phyloP scores from a whole-genome alignment of 2,113 vertebrate species.

The Galeopterus variegatus region DNA sequence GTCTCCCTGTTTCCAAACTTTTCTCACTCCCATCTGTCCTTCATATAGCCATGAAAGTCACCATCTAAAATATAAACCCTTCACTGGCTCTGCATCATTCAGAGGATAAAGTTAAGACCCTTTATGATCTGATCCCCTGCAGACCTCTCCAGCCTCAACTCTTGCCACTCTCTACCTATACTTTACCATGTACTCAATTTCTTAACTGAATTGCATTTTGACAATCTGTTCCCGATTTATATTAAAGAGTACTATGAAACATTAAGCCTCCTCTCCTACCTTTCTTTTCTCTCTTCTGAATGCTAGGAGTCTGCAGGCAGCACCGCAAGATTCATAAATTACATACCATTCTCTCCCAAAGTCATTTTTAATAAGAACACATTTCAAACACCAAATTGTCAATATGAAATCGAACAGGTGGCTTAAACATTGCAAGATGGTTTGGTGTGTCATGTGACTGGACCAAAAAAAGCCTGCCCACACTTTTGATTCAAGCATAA shows the following conservation, averaged over 20 bases:
- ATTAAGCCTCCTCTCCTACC: background rate
- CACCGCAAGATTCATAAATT: constrained; percentile 18
- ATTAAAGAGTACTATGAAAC: background rate
- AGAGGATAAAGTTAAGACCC: constrained; percentile 17
- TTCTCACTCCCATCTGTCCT: background rate
- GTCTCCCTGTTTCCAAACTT: background rate
- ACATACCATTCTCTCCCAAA: constrained; percentile 46
- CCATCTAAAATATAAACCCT: background rate
- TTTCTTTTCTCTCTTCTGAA: background rate
- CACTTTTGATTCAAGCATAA: constrained; percentile 82
- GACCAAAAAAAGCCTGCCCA: background rate
- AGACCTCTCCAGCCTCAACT: background rate
- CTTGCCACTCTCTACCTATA: background rate
- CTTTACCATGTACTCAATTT: background rate
- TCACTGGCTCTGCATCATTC: background rate
- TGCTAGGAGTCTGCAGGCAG: background rate
- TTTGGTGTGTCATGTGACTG: constrained; percentile 70
- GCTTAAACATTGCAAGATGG: constrained; percentile 69
- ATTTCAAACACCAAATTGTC: constrained; percentile 80
- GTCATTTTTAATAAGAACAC: constrained; percentile 77
- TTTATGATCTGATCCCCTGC: background rate
- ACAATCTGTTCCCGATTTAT: background rate
- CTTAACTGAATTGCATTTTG: background rate
- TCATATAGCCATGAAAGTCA: background rate
- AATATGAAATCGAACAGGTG: constrained; percentile 84